phyloP scores from a whole-genome alignment of 2,113 vertebrate genomes.

The Crotophaga sulcirostris region DNA sequence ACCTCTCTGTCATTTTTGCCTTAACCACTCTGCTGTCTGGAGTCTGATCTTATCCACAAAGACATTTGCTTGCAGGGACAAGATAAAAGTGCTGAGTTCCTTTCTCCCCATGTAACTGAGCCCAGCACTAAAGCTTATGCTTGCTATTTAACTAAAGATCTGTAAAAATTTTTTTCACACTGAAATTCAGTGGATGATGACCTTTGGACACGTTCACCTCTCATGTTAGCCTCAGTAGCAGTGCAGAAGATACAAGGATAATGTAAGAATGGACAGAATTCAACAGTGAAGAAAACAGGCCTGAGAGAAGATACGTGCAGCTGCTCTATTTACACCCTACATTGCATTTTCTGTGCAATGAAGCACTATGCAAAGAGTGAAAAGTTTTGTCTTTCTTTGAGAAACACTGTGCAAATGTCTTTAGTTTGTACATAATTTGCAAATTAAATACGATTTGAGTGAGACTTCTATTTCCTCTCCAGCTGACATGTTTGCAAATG shows the following conservation, averaged over 20 bases:
- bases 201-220: background rate
- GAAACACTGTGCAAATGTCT: background rate
- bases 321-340: background rate
- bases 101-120: background rate
- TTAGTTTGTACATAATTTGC: background rate
- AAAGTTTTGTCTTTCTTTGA: background rate
- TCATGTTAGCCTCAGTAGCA: background rate
- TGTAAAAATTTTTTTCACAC: background rate
- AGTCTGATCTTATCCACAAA: conserved; percentile 20
- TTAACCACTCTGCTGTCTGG: background rate
- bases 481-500: conserved; percentile 97
- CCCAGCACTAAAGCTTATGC: background rate
- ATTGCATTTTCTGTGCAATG: background rate
- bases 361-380: background rate
- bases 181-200: background rate
- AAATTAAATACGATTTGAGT: background rate
- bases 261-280: background rate
- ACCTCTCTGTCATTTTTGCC: background rate
- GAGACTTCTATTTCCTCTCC: conserved; percentile 2
- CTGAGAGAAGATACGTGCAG: background rate
- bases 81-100: background rate
- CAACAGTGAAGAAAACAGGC: background rate
- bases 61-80: conserved; percentile 30
- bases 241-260: background rate
- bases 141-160: background rate